Conservation (phyloP, 1,140 invertebrate species). For the Macrotrachela quadricornifera region DNA sequence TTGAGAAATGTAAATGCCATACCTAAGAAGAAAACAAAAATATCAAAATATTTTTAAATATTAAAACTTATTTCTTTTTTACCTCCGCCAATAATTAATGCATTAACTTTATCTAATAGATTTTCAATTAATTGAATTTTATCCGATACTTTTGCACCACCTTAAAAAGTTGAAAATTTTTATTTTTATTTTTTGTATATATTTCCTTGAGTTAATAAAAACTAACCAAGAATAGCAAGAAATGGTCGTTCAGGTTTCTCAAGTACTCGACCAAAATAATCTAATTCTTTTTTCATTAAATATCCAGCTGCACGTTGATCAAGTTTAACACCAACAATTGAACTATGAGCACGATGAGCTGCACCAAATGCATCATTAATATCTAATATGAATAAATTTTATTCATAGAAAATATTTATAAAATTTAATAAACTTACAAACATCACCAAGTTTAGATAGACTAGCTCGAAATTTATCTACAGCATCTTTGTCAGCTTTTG, state of each 20-base stretch:
- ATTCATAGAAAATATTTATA: too few species aligned
- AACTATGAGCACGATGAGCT: slow-evolving; percentile 71
- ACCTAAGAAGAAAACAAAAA: slow-evolving; percentile 1
- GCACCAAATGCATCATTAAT: slow-evolving; percentile 99
- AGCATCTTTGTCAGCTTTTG: slow-evolving; percentile 55
- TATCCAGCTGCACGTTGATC: slow-evolving; percentile 74
- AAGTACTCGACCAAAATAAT: slow-evolving; percentile 90
- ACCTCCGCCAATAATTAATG: slow-evolving; percentile 98
- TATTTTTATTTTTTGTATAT: neutral
- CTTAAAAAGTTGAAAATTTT: slow-evolving; percentile 9
- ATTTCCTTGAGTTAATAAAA: too few species aligned
- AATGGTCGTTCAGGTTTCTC: slow-evolving; percentile 86
- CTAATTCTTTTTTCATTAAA: slow-evolving; percentile 84
- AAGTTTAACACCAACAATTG: slow-evolving; percentile 52
- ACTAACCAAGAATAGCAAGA: slow-evolving; percentile 87
- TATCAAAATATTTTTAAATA: slow-evolving; percentile 9
- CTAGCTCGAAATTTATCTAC: slow-evolving; percentile 67
- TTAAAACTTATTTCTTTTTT: too few species aligned
- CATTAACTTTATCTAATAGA: slow-evolving; percentile 74
- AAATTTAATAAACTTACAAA: too few species aligned
- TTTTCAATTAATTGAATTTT: slow-evolving; percentile 98
- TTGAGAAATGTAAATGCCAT: neutral
- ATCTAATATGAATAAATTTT: too few species aligned
- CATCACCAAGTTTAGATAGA: slow-evolving; percentile 77
- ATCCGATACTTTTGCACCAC: slow-evolving; percentile 79